Percentiles rank a stretch among this genome's conserved stretches.
Conservation (phyloP, 2,113 vertebrate genomes). For the Hydrochoerus hydrochaeris region DNA sequence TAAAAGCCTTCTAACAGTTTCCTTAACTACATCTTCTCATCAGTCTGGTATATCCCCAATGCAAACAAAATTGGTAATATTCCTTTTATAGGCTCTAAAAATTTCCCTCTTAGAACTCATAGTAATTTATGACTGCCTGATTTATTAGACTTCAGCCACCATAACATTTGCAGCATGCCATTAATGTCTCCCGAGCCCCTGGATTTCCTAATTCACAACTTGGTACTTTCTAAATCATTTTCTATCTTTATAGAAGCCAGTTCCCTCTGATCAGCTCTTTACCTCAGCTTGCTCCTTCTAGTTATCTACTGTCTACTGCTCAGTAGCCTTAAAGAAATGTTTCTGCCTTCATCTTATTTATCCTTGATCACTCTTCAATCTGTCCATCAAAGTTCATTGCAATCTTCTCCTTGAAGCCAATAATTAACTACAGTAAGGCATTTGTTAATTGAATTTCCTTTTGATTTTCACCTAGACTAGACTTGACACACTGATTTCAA, state of each 20-base stretch:
- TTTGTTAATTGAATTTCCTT: conserved; percentile 45
- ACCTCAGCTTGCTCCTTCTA: background rate
- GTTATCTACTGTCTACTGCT: background rate
- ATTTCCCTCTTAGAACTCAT: background rate
- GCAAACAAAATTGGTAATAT: background rate
- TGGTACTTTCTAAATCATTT: background rate
- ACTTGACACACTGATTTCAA: background rate
- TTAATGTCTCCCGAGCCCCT: background rate
- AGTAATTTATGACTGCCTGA: background rate
- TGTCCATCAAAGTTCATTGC: conserved; percentile 49
- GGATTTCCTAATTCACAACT: background rate
- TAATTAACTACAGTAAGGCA: conserved; percentile 43
- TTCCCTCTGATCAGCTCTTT: background rate
- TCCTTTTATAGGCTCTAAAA: background rate
- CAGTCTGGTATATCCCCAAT: background rate
- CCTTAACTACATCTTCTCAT: background rate
- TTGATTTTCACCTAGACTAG: conserved; percentile 26
- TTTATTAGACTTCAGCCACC: background rate
- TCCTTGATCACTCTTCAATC: conserved; percentile 22
- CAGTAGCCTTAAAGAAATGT: conserved; percentile 21
- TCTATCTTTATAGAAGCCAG: background rate
- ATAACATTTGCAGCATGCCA: background rate
- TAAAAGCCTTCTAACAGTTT: background rate
- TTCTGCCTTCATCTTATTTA: conserved; percentile 7
- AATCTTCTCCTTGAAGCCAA: conserved; percentile 3